Evolutionary conservation across 1,140 invertebrate genomes (phyloP), one percentile per base, ranked within the genome.

Genomic region (Pseudomyrmex dendroicus): DNA sequence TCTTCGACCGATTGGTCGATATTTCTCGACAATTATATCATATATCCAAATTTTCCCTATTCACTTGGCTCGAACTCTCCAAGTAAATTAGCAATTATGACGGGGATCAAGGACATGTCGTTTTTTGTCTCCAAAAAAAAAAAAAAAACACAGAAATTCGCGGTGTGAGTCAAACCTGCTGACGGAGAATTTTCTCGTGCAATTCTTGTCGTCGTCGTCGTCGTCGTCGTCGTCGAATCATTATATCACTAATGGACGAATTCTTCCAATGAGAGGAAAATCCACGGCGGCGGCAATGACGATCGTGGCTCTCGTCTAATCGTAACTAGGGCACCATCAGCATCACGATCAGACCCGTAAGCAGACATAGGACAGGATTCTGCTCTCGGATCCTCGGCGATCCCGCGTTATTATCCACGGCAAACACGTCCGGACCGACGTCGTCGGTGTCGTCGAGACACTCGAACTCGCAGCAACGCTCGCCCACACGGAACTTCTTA

Each of bases 381-480:
- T 76, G 76, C 63, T 85, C 35, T 1, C 59, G 50, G 9, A 84
- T 57, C 35, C 50, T 52, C 59, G 88, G 68, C 10, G 89, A 91
- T 68, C 83, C 88, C 0, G 89, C 66, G 12, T 90, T 89, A 72
- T 0, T 89, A 72, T 91, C 91, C 62, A 92, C 89, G 0, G 59
- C 56, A 20, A 59, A 80, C 46, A 93, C 66, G 57, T 92, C 89
- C 44, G 88, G 87, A 4, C 86, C 90, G 68, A 78, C 92, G 85
- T 94, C 90, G 50, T 91, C 90, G n/a, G 82, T 90, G 2, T 88
- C 90, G 67, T 97, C 96, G 59, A 97, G 94, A 89, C 97, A 97
- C 89, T 97, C 96, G 89, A 97, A 97, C 86, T 97, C 96, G 91
- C 97, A 97, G 92, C 97, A 97, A 50, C 96, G 94, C 91, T 97